Evolutionary conservation across 2,797 vertebrate species (phyloP).

Genomic region (Typhlichthys eigenmanni): DNA sequence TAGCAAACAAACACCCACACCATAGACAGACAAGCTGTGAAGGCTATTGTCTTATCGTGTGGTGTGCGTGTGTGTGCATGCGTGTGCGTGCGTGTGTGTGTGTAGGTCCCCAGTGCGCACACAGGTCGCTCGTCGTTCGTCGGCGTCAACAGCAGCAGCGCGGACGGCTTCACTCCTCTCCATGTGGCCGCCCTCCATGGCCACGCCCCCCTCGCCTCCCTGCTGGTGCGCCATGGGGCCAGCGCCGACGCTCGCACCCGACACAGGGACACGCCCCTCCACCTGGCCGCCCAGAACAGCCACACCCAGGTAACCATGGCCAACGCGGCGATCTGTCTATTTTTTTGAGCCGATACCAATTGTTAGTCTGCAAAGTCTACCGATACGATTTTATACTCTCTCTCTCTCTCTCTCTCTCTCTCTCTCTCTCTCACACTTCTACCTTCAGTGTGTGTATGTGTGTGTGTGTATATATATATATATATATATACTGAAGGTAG

Average conservation of each 20-base stretch:
- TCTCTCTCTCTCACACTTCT: too few species aligned
- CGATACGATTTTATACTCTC: too few species aligned
- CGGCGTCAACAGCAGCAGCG: constrained; percentile 83
- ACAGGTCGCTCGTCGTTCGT: constrained; percentile 66
- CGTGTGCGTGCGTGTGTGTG: not conserved
- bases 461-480: too few species aligned
- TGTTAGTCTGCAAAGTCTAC: too few species aligned
- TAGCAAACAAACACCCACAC: not conserved
- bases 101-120: constrained; percentile 74
- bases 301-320: constrained; percentile 81
- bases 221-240: constrained; percentile 86
- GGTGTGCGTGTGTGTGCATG: too few species aligned
- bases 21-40: not conserved
- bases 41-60: not conserved
- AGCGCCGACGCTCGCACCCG: constrained; percentile 74
- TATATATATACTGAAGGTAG: not conserved
- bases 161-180: constrained; percentile 82
- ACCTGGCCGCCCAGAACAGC: constrained; percentile 89
- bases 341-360: too few species aligned
- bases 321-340: not conserved
- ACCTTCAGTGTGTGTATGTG: too few species aligned
- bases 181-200: constrained; percentile 89
- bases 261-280: constrained; percentile 84
- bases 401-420: too few species aligned
- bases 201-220: constrained; percentile 69